phyloP scores from a whole-genome alignment of 1,140 invertebrate species.

The Panagrolaimus sp. region DNA sequence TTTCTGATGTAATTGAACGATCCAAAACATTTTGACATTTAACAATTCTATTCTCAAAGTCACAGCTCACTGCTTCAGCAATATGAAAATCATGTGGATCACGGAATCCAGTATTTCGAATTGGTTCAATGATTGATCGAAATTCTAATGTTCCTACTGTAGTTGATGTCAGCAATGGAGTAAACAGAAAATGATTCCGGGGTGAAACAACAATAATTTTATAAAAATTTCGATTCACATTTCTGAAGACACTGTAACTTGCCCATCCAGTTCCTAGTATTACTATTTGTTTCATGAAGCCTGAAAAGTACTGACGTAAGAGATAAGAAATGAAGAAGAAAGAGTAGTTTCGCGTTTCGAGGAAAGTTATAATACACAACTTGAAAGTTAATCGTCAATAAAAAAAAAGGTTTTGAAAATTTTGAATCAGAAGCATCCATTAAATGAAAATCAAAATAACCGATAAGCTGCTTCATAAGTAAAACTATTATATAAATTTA shows the following conservation, averaged over 20 bases:
- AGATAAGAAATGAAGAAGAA: not conserved
- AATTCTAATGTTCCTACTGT: slow-evolving; percentile 60
- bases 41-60: slow-evolving; percentile 50
- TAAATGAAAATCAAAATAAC: too few species aligned
- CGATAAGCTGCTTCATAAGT: too few species aligned
- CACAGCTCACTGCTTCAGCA: slow-evolving; percentile 53
- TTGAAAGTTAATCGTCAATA: too few species aligned
- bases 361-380: too few species aligned
- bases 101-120: slow-evolving; percentile 19
- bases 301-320: not conserved
- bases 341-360: not conserved
- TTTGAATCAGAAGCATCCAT: too few species aligned
- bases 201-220: slow-evolving; percentile 59
- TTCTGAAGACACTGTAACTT: slow-evolving; percentile 57
- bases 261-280: slow-evolving; percentile 54
- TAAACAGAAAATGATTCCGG: slow-evolving; percentile 60
- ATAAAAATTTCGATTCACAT: slow-evolving; percentile 54
- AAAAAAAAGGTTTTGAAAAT: too few species aligned
- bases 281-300: slow-evolving; percentile 17
- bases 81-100: slow-evolving; percentile 59
- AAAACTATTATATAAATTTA: too few species aligned
- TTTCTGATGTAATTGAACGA: slow-evolving; percentile 40
- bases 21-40: slow-evolving; percentile 12
- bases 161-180: slow-evolving; percentile 58
- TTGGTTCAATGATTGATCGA: slow-evolving; percentile 43